Percentiles rank a stretch among this genome's conserved stretches.
Conservation (phyloP, 2,113 vertebrate species). For the Seriola rivoliana region DNA sequence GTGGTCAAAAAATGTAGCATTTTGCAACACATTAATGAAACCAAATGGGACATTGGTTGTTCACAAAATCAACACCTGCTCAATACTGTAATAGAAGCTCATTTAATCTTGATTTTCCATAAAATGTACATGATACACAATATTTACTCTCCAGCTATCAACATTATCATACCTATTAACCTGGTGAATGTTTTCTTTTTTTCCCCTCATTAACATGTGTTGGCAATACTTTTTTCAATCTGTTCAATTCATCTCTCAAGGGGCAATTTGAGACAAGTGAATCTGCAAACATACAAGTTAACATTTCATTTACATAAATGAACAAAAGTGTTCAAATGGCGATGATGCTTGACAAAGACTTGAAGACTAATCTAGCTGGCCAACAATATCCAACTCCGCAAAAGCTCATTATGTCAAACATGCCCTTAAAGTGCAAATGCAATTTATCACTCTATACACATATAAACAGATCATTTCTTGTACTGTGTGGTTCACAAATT, state of each 20-base stretch:
- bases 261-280: neutral
- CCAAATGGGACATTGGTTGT: neutral
- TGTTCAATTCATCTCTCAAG: neutral
- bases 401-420: neutral
- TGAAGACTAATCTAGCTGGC: neutral
- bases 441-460: neutral
- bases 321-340: neutral
- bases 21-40: constrained; percentile 1
- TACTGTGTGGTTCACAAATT: neutral
- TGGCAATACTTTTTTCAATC: neutral
- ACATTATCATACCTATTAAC: neutral
- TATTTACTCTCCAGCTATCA: neutral
- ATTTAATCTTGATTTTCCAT: neutral
- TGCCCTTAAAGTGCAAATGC: too few species aligned
- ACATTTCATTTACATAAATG: neutral
- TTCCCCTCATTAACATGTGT: neutral
- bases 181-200: neutral
- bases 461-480: neutral
- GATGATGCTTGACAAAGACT: neutral
- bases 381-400: too few species aligned
- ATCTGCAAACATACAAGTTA: neutral
- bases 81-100: neutral
- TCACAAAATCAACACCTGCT: neutral
- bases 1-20: neutral
- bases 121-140: neutral